phyloP scores from a whole-genome alignment of 2,888 invertebrate species.

The Sarcophaga variegata region DNA sequence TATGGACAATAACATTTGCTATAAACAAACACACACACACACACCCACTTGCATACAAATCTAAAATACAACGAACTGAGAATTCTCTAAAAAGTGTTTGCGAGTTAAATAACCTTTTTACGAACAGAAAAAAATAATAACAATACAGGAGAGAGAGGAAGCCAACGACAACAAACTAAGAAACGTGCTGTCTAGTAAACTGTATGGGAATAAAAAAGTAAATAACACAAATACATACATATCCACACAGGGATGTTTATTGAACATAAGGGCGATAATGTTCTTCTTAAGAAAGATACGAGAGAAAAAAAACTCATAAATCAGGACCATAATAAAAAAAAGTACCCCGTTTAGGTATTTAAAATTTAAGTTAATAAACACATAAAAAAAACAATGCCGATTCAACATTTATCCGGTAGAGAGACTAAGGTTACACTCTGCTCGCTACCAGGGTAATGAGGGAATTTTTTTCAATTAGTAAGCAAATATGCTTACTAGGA shows the following conservation, averaged over 20 bases:
- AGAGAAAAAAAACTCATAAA: too few species aligned
- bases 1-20: conserved; percentile 52
- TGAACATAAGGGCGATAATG: too few species aligned
- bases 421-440: too few species aligned
- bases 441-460: too few species aligned
- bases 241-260: neutral
- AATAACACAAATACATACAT: neutral
- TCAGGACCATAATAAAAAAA: too few species aligned
- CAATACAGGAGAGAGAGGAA: neutral
- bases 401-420: too few species aligned
- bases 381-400: too few species aligned
- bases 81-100: conserved; percentile 31
- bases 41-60: conserved; percentile 1
- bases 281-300: too few species aligned
- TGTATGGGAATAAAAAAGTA: neutral
- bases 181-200: conserved; percentile 46
- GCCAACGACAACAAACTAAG: conserved; percentile 28
- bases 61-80: neutral
- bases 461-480: too few species aligned
- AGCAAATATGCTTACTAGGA: too few species aligned
- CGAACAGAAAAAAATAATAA: neutral
- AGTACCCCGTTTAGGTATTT: too few species aligned
- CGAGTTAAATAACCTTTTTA: conserved; percentile 52
- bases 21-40: neutral
- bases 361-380: too few species aligned